These are phyloP conservation scores for Galerucella nymphaeae DNA, from an alignment of 2,888 invertebrate species.

Conservation along the genomic window DNA sequence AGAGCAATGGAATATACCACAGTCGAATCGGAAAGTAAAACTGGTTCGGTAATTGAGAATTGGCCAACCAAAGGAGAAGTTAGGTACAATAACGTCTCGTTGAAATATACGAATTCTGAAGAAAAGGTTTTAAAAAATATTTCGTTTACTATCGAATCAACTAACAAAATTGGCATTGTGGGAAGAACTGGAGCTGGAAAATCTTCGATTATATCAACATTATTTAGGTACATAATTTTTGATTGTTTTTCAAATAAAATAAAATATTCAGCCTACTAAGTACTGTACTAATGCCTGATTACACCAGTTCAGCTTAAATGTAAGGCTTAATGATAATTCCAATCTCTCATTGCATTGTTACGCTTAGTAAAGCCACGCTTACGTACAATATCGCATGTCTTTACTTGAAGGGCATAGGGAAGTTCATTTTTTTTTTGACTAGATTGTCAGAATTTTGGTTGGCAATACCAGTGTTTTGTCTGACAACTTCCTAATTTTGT, in stretches of 20 bases:
- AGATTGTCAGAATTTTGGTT: too few species aligned
- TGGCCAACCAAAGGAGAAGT: conserved; percentile 81
- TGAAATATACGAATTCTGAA: conserved; percentile 78
- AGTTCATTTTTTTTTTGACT: too few species aligned
- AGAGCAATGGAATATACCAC: conserved; percentile 70
- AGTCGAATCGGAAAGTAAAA: conserved; percentile 61
- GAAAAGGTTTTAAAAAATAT: conserved; percentile 77
- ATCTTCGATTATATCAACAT: conserved; percentile 78
- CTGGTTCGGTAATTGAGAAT: conserved; percentile 67
- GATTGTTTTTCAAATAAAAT: not conserved
- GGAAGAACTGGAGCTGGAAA: conserved; percentile 89
- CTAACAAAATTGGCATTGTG: conserved; percentile 81
- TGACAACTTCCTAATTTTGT: too few species aligned
- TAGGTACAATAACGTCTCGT: conserved; percentile 70
- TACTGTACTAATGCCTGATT: too few species aligned
- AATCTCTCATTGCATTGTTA: too few species aligned
- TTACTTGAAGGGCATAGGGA: too few species aligned
- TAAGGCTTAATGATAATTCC: too few species aligned
- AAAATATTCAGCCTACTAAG: too few species aligned
- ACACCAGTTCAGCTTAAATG: too few species aligned
- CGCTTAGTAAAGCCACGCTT: too few species aligned
- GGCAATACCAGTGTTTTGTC: too few species aligned
- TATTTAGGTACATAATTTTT: conserved; percentile 70
- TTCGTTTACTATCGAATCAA: conserved; percentile 73
- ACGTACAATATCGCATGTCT: too few species aligned